A percentile compares a stretch with the other conserved stretches of the same genome.
These are phyloP conservation scores for Syrista parreyssii DNA, from an alignment of 2,888 invertebrate genomes.

Conservation along the genomic window DNA sequence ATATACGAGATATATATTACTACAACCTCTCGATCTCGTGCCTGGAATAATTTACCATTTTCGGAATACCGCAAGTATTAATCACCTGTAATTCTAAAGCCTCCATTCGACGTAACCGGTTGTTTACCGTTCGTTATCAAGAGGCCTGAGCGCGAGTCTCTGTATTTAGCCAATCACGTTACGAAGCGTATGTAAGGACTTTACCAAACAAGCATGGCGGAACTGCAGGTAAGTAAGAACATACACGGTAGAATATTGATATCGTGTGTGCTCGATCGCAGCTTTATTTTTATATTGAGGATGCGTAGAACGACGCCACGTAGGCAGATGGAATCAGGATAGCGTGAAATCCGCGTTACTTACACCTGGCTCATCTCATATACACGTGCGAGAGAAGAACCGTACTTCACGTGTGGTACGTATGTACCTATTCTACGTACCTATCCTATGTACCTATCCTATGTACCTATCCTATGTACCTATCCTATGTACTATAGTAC, in stretches of 20 bases:
- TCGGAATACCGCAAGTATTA: not conserved
- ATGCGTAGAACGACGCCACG: conserved; percentile 22
- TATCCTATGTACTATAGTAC: not conserved
- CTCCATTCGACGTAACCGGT: not conserved
- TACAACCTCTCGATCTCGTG: not conserved
- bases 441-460: not conserved
- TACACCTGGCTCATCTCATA: conserved; percentile 55
- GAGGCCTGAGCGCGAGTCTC: too few species aligned
- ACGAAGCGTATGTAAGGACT: not conserved
- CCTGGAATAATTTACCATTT: not conserved
- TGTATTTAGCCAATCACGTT: not conserved
- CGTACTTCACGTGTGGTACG: conserved; percentile 4
- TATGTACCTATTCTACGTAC: too few species aligned
- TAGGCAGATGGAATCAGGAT: conserved; percentile 56
- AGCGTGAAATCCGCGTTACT: conserved; percentile 59
- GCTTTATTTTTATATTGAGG: not conserved
- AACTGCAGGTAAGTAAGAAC: not conserved
- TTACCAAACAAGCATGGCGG: not conserved
- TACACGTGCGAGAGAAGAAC: conserved; percentile 16
- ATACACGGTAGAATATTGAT: not conserved
- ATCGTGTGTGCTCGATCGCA: not conserved
- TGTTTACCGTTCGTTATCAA: not conserved
- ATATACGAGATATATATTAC: too few species aligned
- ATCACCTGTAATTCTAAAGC: not conserved
- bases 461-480: not conserved